phyloP scores from a whole-genome alignment of 1,140 invertebrate genomes.

The Portunus trituberculatus region DNA sequence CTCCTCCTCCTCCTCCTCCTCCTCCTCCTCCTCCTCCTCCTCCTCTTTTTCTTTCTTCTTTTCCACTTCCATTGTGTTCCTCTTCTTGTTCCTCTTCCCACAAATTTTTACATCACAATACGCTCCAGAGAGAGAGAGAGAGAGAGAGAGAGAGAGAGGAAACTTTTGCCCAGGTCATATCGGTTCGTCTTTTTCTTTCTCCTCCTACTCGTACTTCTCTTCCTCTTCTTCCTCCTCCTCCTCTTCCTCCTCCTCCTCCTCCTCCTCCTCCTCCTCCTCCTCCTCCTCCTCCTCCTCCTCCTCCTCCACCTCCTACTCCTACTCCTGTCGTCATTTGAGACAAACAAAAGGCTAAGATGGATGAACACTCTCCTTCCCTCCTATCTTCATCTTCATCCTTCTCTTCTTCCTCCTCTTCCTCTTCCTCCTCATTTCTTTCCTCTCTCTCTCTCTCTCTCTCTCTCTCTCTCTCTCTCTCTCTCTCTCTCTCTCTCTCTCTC shows the following conservation, averaged over 20 bases:
- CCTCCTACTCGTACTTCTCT: background rate
- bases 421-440: background rate
- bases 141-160: conserved; percentile 9
- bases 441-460: background rate
- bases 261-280: background rate
- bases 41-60: background rate
- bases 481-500: background rate
- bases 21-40: background rate
- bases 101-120: background rate
- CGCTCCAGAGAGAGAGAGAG: background rate
- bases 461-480: no score
- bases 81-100: background rate
- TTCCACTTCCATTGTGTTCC: background rate
- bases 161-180: background rate
- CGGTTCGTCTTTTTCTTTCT: no score
- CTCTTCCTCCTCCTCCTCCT: background rate
- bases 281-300: background rate
- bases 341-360: background rate
- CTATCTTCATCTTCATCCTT: background rate
- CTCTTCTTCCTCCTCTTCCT: background rate
- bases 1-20: background rate
- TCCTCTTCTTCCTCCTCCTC: background rate
- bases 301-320: background rate
- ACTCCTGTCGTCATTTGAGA: background rate
- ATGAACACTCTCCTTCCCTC: background rate